A percentile compares a stretch with the other conserved stretches of the same genome.
phyloP scores from a whole-genome alignment of 2,113 vertebrate genomes.

The Bambusicola thoracicus region DNA sequence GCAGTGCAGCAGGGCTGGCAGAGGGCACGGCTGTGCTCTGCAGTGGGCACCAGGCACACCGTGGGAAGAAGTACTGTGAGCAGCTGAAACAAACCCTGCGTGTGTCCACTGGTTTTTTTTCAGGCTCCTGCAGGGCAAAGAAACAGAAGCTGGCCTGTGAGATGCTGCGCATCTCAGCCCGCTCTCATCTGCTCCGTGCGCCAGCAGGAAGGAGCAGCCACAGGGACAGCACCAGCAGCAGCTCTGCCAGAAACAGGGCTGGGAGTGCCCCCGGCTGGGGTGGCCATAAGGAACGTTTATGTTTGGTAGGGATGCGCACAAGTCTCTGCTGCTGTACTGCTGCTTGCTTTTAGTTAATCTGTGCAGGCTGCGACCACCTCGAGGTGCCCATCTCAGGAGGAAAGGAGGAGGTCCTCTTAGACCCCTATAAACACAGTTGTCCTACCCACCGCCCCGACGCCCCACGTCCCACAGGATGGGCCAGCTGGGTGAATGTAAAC shows the following conservation, averaged over 20 bases:
- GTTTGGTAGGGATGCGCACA: rapidly evolving
- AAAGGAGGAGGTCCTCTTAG: neutral
- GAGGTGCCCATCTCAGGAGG: neutral
- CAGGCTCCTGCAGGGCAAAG: neutral
- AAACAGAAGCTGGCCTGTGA: neutral
- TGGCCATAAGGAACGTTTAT: neutral
- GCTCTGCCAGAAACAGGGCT: neutral
- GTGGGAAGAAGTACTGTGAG: neutral
- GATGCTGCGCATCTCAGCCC: neutral
- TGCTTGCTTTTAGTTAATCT: neutral
- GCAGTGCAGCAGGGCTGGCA: neutral
- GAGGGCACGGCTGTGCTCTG: neutral
- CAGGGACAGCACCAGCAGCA: neutral
- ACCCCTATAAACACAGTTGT: rapidly evolving
- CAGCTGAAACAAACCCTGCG: neutral
- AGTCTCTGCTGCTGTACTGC: rapidly evolving
- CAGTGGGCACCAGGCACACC: rapidly evolving
- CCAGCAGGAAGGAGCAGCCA: neutral
- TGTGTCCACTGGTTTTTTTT: neutral
- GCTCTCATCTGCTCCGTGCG: neutral
- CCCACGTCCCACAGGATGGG: rapidly evolving
- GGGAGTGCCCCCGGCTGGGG: rapidly evolving
- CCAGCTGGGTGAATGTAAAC: neutral
- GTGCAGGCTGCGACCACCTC: neutral
- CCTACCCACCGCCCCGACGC: rapidly evolving